Percentiles rank a stretch among this genome's conserved stretches.
Conservation (phyloP, 2,888 invertebrate genomes). For the Plemyria rubiginata region DNA sequence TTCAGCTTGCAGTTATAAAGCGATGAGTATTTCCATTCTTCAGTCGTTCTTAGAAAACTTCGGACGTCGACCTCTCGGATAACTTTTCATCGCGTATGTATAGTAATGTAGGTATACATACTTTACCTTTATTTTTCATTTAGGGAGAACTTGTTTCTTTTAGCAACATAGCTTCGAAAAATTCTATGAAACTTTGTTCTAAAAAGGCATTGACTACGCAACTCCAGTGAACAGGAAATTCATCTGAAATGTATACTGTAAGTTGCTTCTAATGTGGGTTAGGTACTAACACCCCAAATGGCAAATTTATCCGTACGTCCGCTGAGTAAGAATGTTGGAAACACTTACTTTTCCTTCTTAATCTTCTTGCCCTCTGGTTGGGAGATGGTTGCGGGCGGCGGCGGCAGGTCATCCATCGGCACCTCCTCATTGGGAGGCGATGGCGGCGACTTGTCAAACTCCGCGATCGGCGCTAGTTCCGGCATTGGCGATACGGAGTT, state of each 20-base stretch:
- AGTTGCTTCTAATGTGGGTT: no score
- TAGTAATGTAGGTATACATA: no score
- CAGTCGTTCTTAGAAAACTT: slow-evolving; percentile 25
- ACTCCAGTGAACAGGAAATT: no score
- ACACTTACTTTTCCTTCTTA: slow-evolving; percentile 70
- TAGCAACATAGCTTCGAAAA: no score
- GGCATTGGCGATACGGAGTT: slow-evolving; percentile 89
- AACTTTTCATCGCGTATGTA: slow-evolving; percentile 22
- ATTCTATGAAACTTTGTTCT: no score
- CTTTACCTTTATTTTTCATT: slow-evolving; percentile 6
- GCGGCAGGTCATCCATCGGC: slow-evolving; percentile 87
- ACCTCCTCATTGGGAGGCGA: slow-evolving; percentile 86
- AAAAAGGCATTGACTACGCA: no score
- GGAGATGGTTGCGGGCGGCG: slow-evolving; percentile 85
- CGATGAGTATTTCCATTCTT: slow-evolving; percentile 29
- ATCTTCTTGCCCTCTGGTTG: slow-evolving; percentile 84
- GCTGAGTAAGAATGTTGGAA: not conserved
- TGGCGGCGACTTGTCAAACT: slow-evolving; percentile 89
- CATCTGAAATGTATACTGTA: no score
- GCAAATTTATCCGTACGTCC: no score
- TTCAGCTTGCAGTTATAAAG: slow-evolving; percentile 24
- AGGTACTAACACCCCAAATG: no score
- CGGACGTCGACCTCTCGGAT: slow-evolving; percentile 15
- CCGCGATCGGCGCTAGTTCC: slow-evolving; percentile 88
- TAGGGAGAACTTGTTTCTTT: not conserved